Evolutionary conservation across 2,113 vertebrate genomes (phyloP).

Genomic region (Indri indri): DNA sequence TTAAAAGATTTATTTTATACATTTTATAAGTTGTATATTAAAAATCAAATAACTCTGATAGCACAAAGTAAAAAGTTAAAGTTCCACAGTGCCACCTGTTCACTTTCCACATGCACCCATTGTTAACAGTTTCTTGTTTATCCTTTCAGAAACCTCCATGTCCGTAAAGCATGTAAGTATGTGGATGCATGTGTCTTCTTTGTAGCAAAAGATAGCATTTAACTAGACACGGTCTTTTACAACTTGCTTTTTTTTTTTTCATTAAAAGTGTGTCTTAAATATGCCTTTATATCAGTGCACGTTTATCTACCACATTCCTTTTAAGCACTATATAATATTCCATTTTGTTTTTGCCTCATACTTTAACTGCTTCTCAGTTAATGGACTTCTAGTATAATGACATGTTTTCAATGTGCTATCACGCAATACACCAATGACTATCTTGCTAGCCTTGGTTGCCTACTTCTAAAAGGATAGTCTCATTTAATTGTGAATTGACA

Average conservation of each 20-base stretch:
- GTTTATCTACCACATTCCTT: background rate
- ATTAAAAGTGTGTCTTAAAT: background rate
- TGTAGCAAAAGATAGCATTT: conserved; percentile 9
- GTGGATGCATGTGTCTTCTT: background rate
- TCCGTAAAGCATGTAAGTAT: background rate
- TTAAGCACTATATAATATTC: conserved; percentile 23
- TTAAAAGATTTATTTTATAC: background rate
- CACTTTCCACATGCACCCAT: background rate
- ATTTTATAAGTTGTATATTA: background rate
- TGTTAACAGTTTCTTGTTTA: background rate
- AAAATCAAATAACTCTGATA: background rate
- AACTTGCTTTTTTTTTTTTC: background rate
- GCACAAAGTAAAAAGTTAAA: background rate
- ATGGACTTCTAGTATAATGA: background rate
- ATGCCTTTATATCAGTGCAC: background rate
- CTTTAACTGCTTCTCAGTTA: background rate
- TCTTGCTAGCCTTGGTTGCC: background rate
- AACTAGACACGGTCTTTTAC: background rate
- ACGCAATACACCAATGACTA: background rate
- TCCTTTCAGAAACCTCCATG: background rate
- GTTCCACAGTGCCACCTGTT: background rate
- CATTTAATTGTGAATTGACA: background rate
- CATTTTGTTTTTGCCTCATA: background rate
- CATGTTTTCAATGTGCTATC: background rate
- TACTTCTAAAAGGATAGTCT: background rate